Evolutionary conservation across 2,113 vertebrate species (phyloP).

Genomic region (Piaya cayana): DNA sequence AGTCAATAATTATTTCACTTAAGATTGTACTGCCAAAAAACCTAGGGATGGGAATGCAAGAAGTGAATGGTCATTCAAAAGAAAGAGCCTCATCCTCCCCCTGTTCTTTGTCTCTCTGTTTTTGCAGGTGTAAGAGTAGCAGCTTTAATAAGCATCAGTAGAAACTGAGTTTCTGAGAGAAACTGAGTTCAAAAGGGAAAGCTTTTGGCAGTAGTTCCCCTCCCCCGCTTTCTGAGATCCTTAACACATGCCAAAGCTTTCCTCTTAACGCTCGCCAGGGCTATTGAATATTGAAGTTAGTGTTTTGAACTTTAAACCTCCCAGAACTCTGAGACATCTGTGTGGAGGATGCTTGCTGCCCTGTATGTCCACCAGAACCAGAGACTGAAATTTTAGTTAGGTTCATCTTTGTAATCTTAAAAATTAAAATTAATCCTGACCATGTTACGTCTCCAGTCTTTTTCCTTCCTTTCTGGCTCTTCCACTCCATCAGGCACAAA

Average conservation of each 20-base stretch:
- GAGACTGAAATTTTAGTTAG: background rate
- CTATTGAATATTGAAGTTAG: conserved; percentile 8
- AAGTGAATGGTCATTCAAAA: background rate
- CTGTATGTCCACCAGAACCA: background rate
- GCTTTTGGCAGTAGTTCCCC: background rate
- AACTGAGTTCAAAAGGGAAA: background rate
- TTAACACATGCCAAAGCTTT: conserved; percentile 7
- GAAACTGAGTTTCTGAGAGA: background rate
- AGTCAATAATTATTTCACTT: conserved; percentile 4
- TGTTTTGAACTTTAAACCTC: background rate
- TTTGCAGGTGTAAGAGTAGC: background rate
- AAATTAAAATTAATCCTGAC: background rate
- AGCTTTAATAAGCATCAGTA: background rate
- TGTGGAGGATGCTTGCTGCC: background rate
- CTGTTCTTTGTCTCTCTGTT: background rate
- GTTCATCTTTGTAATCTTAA: background rate
- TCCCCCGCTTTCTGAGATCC: background rate
- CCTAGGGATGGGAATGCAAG: background rate
- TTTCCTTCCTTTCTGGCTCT: background rate
- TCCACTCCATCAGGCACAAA: background rate
- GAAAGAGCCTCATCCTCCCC: background rate
- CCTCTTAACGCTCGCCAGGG: conserved; percentile 24
- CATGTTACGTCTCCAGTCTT: background rate
- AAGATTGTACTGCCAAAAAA: background rate
- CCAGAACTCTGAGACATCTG: background rate